Evolutionary conservation across 2,113 vertebrate species (phyloP).

Genomic region (Emberiza fucata): DNA sequence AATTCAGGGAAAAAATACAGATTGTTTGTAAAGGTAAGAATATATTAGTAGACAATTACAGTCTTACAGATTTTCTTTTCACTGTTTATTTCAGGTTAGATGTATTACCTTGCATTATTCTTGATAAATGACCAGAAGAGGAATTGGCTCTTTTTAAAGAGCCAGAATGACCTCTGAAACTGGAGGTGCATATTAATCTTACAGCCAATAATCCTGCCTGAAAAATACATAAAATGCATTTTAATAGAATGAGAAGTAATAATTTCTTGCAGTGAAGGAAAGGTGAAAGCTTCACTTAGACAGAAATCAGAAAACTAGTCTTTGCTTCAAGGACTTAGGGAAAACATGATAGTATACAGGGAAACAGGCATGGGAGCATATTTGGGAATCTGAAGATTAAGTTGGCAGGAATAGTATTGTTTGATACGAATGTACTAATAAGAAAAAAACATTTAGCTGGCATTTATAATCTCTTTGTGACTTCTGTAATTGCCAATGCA

Average conservation of each 20-base stretch:
- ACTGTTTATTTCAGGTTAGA: background rate
- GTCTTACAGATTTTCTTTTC: background rate
- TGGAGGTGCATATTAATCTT: conserved; percentile 29
- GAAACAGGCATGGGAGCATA: background rate
- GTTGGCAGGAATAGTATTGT: background rate
- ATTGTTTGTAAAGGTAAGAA: background rate
- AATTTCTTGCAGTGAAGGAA: conserved; percentile 2
- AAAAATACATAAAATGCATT: conserved; percentile 27
- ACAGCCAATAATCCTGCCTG: background rate
- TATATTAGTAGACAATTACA: background rate
- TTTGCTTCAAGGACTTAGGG: background rate
- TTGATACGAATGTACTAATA: background rate
- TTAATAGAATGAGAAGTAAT: background rate
- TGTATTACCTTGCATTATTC: background rate
- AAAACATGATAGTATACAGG: background rate
- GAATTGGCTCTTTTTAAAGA: background rate
- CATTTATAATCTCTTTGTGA: background rate
- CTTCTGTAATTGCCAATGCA: background rate
- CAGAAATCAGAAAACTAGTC: background rate
- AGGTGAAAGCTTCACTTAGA: background rate
- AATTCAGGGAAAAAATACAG: background rate
- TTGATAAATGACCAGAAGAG: background rate
- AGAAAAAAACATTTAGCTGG: background rate
- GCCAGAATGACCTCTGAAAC: background rate
- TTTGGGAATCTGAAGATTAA: background rate